Evolutionary conservation across 2,888 invertebrate genomes (phyloP).

Genomic region (Phaedon cochleariae): DNA sequence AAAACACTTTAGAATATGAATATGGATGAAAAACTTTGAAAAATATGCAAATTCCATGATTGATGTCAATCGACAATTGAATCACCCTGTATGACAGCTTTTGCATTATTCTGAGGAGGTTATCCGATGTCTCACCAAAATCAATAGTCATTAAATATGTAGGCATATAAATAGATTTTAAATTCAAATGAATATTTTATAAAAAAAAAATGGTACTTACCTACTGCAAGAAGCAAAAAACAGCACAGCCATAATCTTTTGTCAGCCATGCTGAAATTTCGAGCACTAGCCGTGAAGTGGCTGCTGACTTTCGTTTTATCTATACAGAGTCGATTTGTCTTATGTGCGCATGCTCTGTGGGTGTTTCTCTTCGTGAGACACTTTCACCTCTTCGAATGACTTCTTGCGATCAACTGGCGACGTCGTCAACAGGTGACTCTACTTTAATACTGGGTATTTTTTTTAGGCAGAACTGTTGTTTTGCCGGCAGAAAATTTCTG

Average conservation of each 20-base stretch:
- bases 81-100: too few relatives aligned
- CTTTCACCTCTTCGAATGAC: conserved; percentile 54
- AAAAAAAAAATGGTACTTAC: conserved; percentile 55
- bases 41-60: too few relatives aligned
- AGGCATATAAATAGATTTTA: too few relatives aligned
- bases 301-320: conserved; percentile 60
- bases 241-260: conserved; percentile 63
- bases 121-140: too few relatives aligned
- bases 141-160: too few relatives aligned
- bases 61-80: too few relatives aligned
- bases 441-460: conserved; percentile 50
- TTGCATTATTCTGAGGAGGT: too few relatives aligned
- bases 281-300: conserved; percentile 63
- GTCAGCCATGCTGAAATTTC: conserved; percentile 60
- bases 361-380: conserved; percentile 49
- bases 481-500: too few relatives aligned
- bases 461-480: too few relatives aligned
- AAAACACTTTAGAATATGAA: too few relatives aligned
- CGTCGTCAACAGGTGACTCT: conserved; percentile 58
- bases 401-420: conserved; percentile 52
- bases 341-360: conserved; percentile 56
- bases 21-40: too few relatives aligned
- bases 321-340: conserved; percentile 57
- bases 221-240: conserved; percentile 58
- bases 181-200: neutral